Percentiles rank a stretch among this genome's conserved stretches.
Conservation (phyloP, 2,113 vertebrate species). For the Scopus umbretta region DNA sequence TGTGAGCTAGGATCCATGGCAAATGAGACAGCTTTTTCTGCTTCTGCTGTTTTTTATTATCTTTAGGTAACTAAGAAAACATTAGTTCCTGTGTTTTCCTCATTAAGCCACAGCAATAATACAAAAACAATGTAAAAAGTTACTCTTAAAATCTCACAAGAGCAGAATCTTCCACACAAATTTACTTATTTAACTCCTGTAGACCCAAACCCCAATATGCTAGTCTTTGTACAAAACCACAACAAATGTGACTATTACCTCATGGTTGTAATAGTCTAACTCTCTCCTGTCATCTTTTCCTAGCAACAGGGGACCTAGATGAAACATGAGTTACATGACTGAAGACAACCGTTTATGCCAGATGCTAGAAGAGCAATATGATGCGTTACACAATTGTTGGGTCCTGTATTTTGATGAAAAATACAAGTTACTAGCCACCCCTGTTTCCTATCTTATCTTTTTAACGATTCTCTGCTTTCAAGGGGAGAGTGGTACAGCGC, state of each 20-base stretch:
- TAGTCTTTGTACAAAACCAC: not conserved
- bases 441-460: not conserved
- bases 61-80: not conserved
- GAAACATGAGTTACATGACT: not conserved
- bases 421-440: not conserved
- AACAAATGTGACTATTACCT: not conserved
- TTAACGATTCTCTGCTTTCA: not conserved
- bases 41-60: not conserved
- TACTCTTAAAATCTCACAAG: not conserved
- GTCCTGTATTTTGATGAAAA: not conserved
- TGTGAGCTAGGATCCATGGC: not conserved
- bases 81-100: not conserved
- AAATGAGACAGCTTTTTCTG: not conserved
- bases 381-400: not conserved
- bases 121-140: not conserved
- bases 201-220: not conserved
- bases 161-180: not conserved
- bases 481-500: not conserved
- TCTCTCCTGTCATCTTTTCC: not conserved
- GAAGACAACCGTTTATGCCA: not conserved
- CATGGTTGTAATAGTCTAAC: not conserved
- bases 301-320: not conserved
- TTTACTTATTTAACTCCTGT: not conserved
- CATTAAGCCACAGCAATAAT: not conserved
- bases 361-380: not conserved